A percentile compares a stretch with the other conserved stretches of the same genome.
Conservation (phyloP, 2,888 invertebrate genomes). For the Drosophila anomalata region DNA sequence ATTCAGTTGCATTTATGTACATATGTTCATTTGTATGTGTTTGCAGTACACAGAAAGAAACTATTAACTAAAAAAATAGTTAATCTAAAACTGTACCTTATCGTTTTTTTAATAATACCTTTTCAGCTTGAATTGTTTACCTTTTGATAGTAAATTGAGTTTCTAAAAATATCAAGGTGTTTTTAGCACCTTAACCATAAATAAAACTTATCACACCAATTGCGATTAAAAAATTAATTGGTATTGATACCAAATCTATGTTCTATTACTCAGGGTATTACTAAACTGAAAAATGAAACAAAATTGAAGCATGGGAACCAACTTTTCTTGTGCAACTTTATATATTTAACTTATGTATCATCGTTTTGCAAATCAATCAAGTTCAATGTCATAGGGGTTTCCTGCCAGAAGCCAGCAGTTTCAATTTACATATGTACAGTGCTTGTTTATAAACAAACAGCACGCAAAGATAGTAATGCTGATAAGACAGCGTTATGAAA, state of each 20-base stretch:
- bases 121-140: background rate
- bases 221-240: background rate
- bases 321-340: background rate
- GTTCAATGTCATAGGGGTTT: conserved; percentile 40
- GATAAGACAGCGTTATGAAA: conserved; percentile 45
- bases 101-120: background rate
- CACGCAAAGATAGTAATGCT: conserved; percentile 5
- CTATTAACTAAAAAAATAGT: background rate
- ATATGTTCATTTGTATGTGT: no score
- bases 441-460: conserved; percentile 42
- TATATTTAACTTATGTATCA: background rate
- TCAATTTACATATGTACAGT: conserved; percentile 12
- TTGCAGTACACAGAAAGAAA: background rate
- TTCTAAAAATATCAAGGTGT: conserved; percentile 2
- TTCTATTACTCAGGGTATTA: background rate
- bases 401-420: conserved; percentile 5
- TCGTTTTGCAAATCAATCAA: conserved; percentile 8
- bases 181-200: background rate
- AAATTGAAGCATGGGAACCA: background rate
- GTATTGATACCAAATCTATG: background rate
- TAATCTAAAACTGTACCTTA: background rate
- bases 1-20: conserved; percentile 1
- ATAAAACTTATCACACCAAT: background rate
- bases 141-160: background rate
- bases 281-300: background rate